Evolutionary conservation across 1,140 invertebrate genomes (phyloP).

Genomic region (Thaumetopoea pityocampa): DNA sequence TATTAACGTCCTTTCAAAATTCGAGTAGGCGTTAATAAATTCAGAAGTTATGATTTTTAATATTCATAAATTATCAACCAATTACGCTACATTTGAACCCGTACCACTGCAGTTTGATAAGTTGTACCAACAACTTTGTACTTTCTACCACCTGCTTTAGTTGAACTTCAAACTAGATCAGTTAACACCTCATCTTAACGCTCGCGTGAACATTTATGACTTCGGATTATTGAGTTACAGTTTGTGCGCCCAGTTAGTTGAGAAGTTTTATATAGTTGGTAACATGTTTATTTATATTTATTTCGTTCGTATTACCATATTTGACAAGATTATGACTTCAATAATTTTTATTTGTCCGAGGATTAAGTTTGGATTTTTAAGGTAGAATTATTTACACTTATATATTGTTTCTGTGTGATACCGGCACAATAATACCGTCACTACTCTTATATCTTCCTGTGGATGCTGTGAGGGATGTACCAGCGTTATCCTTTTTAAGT

Average conservation of each 20-base stretch:
- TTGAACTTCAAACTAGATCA: slow-evolving; percentile 49
- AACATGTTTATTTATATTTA: slow-evolving; percentile 2
- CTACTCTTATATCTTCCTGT: too few species aligned
- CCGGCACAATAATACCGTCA: too few species aligned
- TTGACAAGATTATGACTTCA: too few species aligned
- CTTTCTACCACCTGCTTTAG: slow-evolving; percentile 33
- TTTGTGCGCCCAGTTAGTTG: slow-evolving; percentile 6
- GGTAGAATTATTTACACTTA: too few species aligned
- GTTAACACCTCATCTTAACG: slow-evolving; percentile 47
- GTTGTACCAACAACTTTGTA: slow-evolving; percentile 41
- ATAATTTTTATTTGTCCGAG: too few species aligned
- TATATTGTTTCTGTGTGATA: too few species aligned
- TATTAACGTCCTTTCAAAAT: too few species aligned
- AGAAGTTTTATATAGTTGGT: slow-evolving; percentile 5
- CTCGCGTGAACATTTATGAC: slow-evolving; percentile 34
- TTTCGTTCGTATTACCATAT: not conserved
- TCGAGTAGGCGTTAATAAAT: slow-evolving; percentile 12
- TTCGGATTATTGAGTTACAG: slow-evolving; percentile 35
- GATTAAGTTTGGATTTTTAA: too few species aligned
- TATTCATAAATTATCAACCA: slow-evolving; percentile 18
- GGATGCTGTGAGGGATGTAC: too few species aligned
- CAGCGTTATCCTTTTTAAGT: too few species aligned
- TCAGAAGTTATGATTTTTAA: slow-evolving; percentile 6
- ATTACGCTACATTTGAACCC: slow-evolving; percentile 16
- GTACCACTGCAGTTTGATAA: slow-evolving; percentile 31